These are phyloP conservation scores for Schmidtea mediterranea DNA, from an alignment of 1,140 invertebrate species.

Conservation along the genomic window DNA sequence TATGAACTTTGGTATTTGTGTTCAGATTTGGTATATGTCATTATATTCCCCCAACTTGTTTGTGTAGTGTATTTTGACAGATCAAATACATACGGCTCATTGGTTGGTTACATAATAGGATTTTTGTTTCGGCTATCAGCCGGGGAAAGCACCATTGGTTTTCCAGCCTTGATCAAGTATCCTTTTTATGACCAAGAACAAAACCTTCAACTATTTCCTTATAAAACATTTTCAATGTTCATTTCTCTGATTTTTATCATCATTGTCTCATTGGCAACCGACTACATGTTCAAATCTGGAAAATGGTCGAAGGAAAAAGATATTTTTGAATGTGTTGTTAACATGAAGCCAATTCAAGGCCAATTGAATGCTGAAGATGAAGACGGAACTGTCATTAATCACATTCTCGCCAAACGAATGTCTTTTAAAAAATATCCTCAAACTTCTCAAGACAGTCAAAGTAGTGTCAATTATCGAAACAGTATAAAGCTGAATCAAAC, in stretches of 20 bases:
- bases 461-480: too few relatives aligned
- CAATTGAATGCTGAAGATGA: too few relatives aligned
- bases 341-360: constrained; percentile 1
- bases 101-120: constrained; percentile 52
- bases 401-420: too few relatives aligned
- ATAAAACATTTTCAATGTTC: constrained; percentile 31
- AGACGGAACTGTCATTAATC: too few relatives aligned
- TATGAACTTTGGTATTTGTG: constrained; percentile 83
- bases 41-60: constrained; percentile 82
- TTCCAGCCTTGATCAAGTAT: constrained; percentile 56
- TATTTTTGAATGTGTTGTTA: constrained; percentile 9
- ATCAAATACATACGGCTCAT: constrained; percentile 71
- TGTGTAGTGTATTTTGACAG: constrained; percentile 64
- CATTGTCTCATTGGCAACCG: constrained; percentile 26
- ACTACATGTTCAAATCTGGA: neutral
- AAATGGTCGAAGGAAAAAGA: constrained; percentile 9
- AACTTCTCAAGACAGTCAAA: too few relatives aligned
- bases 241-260: constrained; percentile 36
- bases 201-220: constrained; percentile 35
- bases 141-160: constrained; percentile 52
- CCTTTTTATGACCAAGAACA: constrained; percentile 48
- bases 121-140: constrained; percentile 54
- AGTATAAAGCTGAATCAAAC: too few relatives aligned
- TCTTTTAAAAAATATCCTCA: too few relatives aligned
- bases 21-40: constrained; percentile 84